A percentile compares a stretch with the other conserved stretches of the same genome.
Conservation (phyloP, 2,888 invertebrate species). For the Seira musarum region DNA sequence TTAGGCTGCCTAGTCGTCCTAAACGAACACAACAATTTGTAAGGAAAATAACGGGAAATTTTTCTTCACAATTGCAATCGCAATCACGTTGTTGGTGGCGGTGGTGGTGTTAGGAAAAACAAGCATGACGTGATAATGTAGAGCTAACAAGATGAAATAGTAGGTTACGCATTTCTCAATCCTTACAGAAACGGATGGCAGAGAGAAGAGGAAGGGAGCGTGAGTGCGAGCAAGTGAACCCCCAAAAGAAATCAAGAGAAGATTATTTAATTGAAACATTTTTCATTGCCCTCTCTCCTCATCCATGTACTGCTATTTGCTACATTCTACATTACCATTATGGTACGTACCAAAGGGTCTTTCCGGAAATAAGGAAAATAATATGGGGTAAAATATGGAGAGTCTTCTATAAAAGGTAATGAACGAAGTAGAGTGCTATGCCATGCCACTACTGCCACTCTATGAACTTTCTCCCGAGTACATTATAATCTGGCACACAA, state of each 20-base stretch:
- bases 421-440: no score
- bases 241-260: conserved; percentile 70
- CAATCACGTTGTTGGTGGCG: no score
- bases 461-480: conserved; percentile 32
- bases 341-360: no score
- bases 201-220: conserved; percentile 21
- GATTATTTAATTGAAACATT: conserved; percentile 70
- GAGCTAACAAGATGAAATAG: conserved; percentile 55
- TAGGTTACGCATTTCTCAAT: conserved; percentile 13
- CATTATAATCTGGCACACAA: conserved; percentile 22
- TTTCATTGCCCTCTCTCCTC: conserved; percentile 63
- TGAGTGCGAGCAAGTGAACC: conserved; percentile 50
- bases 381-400: background rate
- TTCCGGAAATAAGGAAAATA: background rate
- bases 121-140: conserved; percentile 50
- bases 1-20: conserved; percentile 26
- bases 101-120: no score
- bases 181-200: background rate
- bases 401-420: background rate
- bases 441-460: no score
- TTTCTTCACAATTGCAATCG: no score
- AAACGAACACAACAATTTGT: conserved; percentile 40
- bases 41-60: no score
- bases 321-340: no score
- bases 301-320: background rate